phyloP scores from a whole-genome alignment of 2,888 invertebrate genomes.

The Opisthograptis luteolata region DNA sequence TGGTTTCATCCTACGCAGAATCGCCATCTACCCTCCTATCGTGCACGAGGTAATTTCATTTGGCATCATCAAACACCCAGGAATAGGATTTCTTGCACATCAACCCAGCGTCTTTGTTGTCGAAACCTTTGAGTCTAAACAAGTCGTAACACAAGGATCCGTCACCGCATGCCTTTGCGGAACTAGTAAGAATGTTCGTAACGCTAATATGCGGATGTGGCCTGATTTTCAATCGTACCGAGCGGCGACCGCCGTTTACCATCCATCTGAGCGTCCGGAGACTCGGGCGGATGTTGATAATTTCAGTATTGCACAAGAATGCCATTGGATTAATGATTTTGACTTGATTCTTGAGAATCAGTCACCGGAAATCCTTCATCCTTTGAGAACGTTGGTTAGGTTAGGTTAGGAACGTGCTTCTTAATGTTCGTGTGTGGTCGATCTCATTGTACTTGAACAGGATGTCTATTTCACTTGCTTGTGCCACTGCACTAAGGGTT shows the following conservation, averaged over 20 bases:
- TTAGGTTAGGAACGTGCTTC: not conserved
- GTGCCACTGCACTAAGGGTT: constrained; percentile 4
- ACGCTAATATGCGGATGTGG: constrained; percentile 71
- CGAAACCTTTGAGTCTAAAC: not conserved
- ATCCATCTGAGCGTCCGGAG: constrained; percentile 59
- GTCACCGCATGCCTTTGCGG: constrained; percentile 44
- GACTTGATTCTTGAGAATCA: constrained; percentile 34
- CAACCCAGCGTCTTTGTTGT: constrained; percentile 6
- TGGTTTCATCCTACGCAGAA: constrained; percentile 30
- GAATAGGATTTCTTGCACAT: constrained; percentile 10
- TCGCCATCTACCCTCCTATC: constrained; percentile 42
- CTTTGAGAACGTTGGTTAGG: not conserved
- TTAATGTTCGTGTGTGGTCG: constrained; percentile 3
- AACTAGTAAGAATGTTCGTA: constrained; percentile 62
- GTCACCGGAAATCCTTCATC: constrained; percentile 7
- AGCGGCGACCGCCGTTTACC: constrained; percentile 52
- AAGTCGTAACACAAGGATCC: constrained; percentile 1
- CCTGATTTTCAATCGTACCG: constrained; percentile 70
- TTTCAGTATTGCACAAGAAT: constrained; percentile 58
- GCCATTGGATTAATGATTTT: constrained; percentile 44
- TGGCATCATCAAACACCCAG: constrained; percentile 13
- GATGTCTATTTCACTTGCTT: constrained; percentile 2
- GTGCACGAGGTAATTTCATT: constrained; percentile 40
- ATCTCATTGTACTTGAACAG: constrained; percentile 10
- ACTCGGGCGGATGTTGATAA: constrained; percentile 64